A percentile compares a stretch with the other conserved stretches of the same genome.
phyloP scores from a whole-genome alignment of 2,888 invertebrate species.

The Adelphocoris suturalis region DNA sequence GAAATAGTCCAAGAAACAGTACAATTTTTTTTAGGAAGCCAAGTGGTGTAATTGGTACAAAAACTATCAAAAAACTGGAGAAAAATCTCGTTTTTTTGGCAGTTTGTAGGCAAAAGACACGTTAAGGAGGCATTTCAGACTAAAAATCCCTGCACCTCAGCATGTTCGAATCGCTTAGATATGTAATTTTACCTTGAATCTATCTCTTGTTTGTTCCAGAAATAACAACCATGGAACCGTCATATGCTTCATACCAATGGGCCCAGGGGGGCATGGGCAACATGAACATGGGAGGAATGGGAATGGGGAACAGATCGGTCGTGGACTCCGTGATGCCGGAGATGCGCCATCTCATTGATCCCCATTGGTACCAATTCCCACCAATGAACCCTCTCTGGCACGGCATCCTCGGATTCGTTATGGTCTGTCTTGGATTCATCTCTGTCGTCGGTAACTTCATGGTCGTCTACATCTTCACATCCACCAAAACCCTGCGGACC shows the following conservation, averaged over 20 bases:
- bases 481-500: conserved; percentile 88
- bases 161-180: no score
- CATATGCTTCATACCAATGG: conserved; percentile 62
- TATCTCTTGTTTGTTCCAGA: neutral
- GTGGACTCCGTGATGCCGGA: conserved; percentile 89
- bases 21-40: no score
- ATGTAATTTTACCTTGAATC: no score
- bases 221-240: conserved; percentile 56
- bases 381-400: conserved; percentile 95
- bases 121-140: no score
- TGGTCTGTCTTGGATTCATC: conserved; percentile 85
- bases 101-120: no score
- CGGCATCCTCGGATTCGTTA: conserved; percentile 88
- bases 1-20: no score
- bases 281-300: conserved; percentile 15
- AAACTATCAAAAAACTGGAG: no score
- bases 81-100: no score
- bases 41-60: no score
- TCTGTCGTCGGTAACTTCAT: conserved; percentile 86
- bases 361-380: conserved; percentile 88
- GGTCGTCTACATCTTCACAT: conserved; percentile 85
- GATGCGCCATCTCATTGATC: conserved; percentile 87
- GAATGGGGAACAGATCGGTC: conserved; percentile 84
- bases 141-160: no score
- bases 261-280: conserved; percentile 42